A percentile compares a stretch with the other conserved stretches of the same genome.
phyloP scores from a whole-genome alignment of 1,140 invertebrate genomes.

The Cydia amplana region DNA sequence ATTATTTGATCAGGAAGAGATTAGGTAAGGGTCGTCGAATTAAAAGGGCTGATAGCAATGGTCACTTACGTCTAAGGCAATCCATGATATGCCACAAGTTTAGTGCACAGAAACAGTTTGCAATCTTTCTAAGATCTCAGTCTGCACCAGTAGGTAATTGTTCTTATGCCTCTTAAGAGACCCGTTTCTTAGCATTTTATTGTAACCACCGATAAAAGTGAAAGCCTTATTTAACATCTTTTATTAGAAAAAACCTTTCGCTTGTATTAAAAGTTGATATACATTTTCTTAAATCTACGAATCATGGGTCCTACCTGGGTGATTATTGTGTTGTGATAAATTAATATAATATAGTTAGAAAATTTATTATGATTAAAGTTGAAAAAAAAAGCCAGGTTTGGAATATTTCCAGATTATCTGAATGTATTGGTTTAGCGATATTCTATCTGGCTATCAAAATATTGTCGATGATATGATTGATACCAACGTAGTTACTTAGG shows the following conservation, averaged over 20 bases:
- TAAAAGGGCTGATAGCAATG: background rate
- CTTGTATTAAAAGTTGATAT: no score
- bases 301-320: no score
- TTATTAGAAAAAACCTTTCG: no score
- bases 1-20: constrained; percentile 74
- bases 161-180: background rate
- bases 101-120: background rate
- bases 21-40: constrained; percentile 67
- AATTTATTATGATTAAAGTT: no score
- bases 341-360: no score
- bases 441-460: constrained; percentile 4
- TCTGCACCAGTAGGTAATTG: background rate
- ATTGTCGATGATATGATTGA: background rate
- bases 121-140: background rate
- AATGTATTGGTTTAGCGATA: background rate
- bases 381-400: no score
- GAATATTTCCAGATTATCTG: background rate
- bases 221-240: no score
- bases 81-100: background rate
- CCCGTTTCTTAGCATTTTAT: background rate
- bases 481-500: background rate
- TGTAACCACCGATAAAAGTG: background rate
- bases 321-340: no score
- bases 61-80: background rate
- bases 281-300: no score